These are phyloP conservation scores for Conchocele bisecta DNA, from an alignment of 2,888 invertebrate genomes.

Conservation along the genomic window DNA sequence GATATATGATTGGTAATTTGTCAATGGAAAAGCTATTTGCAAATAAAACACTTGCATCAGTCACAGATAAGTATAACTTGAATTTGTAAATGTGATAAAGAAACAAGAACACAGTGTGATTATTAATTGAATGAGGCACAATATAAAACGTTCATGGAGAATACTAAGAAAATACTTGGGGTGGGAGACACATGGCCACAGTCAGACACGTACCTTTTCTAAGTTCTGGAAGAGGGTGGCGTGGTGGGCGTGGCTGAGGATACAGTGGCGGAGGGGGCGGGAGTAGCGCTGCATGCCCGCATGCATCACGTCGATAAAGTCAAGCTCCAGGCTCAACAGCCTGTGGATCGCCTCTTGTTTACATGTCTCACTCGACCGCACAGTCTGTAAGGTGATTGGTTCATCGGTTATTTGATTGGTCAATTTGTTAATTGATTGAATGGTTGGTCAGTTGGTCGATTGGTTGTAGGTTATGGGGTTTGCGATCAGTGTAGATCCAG, in stretches of 20 bases:
- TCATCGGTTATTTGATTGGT: neutral
- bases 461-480: too few relatives aligned
- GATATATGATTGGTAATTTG: too few relatives aligned
- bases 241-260: constrained; percentile 77
- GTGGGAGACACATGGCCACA: too few relatives aligned
- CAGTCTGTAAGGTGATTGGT: constrained; percentile 57
- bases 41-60: too few relatives aligned
- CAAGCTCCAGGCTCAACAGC: constrained; percentile 74
- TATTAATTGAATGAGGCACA: too few relatives aligned
- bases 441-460: neutral
- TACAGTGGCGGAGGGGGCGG: constrained; percentile 78
- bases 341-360: constrained; percentile 75
- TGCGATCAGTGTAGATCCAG: too few relatives aligned
- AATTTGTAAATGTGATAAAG: too few relatives aligned
- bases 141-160: too few relatives aligned
- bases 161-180: too few relatives aligned
- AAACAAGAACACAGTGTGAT: too few relatives aligned
- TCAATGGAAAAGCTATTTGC: too few relatives aligned
- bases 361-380: constrained; percentile 58
- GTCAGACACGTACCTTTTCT: constrained; percentile 72
- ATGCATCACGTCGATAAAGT: constrained; percentile 79
- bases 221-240: constrained; percentile 80
- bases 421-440: neutral
- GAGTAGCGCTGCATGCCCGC: constrained; percentile 79
- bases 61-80: too few relatives aligned